These are phyloP conservation scores for Agonopterix arenella DNA, from an alignment of 2,888 invertebrate genomes.

Conservation along the genomic window DNA sequence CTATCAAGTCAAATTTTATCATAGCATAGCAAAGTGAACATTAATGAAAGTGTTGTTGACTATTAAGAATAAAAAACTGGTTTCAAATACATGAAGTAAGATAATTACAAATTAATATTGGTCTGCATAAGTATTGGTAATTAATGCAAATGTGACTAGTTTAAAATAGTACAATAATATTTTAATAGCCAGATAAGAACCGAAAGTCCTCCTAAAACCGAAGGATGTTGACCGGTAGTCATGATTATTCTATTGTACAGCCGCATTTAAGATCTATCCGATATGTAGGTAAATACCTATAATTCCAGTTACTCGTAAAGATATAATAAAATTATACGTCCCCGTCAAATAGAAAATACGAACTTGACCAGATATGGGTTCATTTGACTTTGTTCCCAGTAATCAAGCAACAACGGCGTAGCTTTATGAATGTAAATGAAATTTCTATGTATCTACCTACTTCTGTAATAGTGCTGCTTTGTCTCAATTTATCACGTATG, in stretches of 20 bases:
- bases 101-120: constrained; percentile 5
- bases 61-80: constrained; percentile 4
- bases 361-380: constrained; percentile 6
- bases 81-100: constrained; percentile 2
- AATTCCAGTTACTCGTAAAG: too few relatives aligned
- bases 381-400: constrained; percentile 14
- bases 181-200: not conserved
- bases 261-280: too few relatives aligned
- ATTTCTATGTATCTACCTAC: constrained; percentile 20
- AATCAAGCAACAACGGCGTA: constrained; percentile 5
- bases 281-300: too few relatives aligned
- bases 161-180: not conserved
- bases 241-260: too few relatives aligned
- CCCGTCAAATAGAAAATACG: not conserved
- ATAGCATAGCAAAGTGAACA: not conserved
- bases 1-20: not conserved
- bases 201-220: not conserved
- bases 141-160: not conserved
- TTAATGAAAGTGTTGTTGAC: constrained; percentile 4
- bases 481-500: constrained; percentile 28
- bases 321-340: not conserved
- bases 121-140: constrained; percentile 1
- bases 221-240: too few relatives aligned
- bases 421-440: constrained; percentile 20
- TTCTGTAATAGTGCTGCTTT: constrained; percentile 28